Evolutionary conservation across 2,113 vertebrate species (phyloP).

Genomic region (Rynchops niger): DNA sequence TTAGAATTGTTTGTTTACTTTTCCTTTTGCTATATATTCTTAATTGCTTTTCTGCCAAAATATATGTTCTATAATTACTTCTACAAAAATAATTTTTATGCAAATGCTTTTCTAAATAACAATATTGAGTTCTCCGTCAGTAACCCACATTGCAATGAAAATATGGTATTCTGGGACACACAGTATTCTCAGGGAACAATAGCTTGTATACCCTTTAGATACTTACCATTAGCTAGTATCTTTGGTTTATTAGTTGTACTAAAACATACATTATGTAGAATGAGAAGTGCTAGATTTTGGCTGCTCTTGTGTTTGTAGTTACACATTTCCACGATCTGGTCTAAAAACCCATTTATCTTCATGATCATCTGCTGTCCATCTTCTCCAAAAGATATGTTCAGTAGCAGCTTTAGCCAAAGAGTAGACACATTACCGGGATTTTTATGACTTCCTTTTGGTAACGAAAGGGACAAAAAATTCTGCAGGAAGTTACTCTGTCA

Average conservation of each 20-base stretch:
- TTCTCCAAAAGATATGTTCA: slow-evolving; percentile 85
- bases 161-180: not conserved
- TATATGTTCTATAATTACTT: not conserved
- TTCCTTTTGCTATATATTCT: not conserved
- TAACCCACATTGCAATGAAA: not conserved
- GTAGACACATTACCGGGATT: slow-evolving; percentile 54
- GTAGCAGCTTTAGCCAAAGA: slow-evolving; percentile 89
- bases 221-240: slow-evolving; percentile 87
- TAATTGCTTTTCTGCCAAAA: not conserved
- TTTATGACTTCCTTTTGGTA: slow-evolving; percentile 78
- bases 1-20: not conserved
- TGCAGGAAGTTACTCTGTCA: slow-evolving; percentile 93
- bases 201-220: not conserved
- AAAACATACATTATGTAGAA: slow-evolving; percentile 88
- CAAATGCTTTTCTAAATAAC: not conserved
- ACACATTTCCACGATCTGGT: slow-evolving; percentile 86
- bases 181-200: not conserved
- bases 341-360: slow-evolving; percentile 84
- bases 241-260: slow-evolving; percentile 86
- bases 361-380: slow-evolving; percentile 93
- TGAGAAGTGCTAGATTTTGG: slow-evolving; percentile 74
- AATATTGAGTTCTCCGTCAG: not conserved
- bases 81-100: not conserved
- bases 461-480: slow-evolving; percentile 81
- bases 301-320: slow-evolving; percentile 69